Conservation (phyloP, 1,140 invertebrate species). For the Samia ricini region DNA sequence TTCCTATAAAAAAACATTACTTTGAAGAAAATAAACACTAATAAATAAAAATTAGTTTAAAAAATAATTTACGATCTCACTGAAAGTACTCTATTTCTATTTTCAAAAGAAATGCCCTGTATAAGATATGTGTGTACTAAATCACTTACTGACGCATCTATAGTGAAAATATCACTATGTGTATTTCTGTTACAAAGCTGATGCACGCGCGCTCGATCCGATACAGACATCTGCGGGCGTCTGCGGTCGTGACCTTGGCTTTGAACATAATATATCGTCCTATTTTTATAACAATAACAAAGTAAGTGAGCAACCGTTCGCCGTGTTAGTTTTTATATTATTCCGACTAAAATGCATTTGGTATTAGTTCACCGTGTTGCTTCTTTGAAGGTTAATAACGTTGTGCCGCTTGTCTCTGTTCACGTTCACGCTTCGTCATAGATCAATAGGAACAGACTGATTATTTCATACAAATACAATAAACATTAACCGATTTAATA, state of each 20-base stretch:
- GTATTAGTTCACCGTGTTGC: constrained; percentile 5
- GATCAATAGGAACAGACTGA: neutral
- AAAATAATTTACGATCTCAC: neutral
- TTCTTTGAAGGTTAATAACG: neutral
- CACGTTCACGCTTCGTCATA: neutral
- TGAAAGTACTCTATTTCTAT: neutral
- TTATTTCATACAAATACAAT: neutral
- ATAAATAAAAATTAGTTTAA: neutral
- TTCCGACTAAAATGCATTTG: constrained; percentile 7
- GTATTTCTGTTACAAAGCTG: neutral
- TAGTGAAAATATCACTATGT: too few species aligned
- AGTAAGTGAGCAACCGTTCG: neutral
- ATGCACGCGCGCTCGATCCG: neutral
- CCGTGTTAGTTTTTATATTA: constrained; percentile 3
- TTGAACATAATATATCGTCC: constrained; percentile 7
- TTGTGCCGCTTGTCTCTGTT: neutral
- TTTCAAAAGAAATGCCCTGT: neutral
- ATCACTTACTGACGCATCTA: neutral
- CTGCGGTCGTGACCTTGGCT: constrained; percentile 6
- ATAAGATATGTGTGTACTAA: neutral
- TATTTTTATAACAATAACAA: constrained; percentile 10
- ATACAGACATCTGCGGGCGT: neutral
- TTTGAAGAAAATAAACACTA: too few species aligned
- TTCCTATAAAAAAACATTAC: too few species aligned
- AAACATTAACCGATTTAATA: neutral